Base-by-base conservation (phyloP, 2,113 vertebrate species). In the Xiphophorus couchianus region DNA sequence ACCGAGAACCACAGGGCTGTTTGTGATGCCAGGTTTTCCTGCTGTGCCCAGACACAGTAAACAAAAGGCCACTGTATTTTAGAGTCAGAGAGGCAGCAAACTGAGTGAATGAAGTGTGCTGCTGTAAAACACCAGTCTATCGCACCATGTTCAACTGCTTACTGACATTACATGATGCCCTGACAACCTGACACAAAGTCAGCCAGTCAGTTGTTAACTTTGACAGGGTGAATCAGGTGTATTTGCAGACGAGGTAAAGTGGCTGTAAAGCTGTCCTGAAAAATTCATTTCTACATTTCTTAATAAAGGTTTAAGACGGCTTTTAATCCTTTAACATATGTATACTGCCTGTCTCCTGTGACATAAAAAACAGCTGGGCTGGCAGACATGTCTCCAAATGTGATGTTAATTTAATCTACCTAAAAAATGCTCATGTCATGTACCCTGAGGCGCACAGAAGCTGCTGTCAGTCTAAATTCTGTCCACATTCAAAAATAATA, bases 21-120 rank as follows among this genome's bases (percentile, higher is more conserved):
- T 25, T 75, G 82, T 68, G 12, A 92, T 83, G 90, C 88, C 79
- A 83, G 27, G 27, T 13, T 11, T 65, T 74, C 81, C 73, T 25
- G 58, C 83, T 54, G 82, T 30, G 86, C 90, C 91, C 90, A 78
- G 48, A 76, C 69, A 19, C 33, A 2, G 73, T 81, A 90, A 92
- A 93, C 93, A 93, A 92, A 91, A 91, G 86, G 74, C 79, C 85
- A 76, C 81, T 93, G 91, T 93, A 74, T 80, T 85, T 48, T 64
- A 62, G 79, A 81, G 71, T 69, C 12, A 35, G 51, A 71, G 75
- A 85, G 88, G 87, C 77, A 67, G 83, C 61, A 79, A 63, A 28
- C 68, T 39, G 61, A 75, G 66, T 44, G 81, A 84, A 84, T 86
- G 73, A 71, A 83, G 84, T 66, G 81, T 76, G 44, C 76, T 71